Percentiles rank a stretch among this genome's conserved stretches.
Conservation (phyloP, 2,888 invertebrate genomes). For the Elmis aenea region DNA sequence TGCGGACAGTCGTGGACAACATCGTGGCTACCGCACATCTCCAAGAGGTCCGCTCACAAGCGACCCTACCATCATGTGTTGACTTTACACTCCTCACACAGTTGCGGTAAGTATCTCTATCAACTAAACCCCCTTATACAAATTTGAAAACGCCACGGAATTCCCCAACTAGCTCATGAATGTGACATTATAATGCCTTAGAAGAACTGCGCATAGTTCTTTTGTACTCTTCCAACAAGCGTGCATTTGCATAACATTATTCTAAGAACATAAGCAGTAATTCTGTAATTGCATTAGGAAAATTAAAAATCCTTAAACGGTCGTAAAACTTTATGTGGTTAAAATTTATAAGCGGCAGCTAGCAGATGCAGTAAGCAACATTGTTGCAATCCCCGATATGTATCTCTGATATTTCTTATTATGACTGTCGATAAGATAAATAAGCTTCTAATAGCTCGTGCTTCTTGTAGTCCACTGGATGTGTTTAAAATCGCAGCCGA, state of each 20-base stretch:
- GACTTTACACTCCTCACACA: slow-evolving; percentile 41
- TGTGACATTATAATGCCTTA: no score
- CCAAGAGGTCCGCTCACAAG: slow-evolving; percentile 45
- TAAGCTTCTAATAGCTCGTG: slow-evolving; percentile 4
- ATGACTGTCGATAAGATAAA: slow-evolving; percentile 12
- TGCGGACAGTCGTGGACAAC: slow-evolving; percentile 41
- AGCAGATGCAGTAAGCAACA: no score
- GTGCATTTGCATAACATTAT: no score
- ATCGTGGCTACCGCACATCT: slow-evolving; percentile 47
- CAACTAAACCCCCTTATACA: neutral
- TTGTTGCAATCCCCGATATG: slow-evolving; percentile 11
- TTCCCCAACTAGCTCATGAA: no score
- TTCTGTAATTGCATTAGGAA: no score
- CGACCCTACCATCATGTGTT: slow-evolving; percentile 46
- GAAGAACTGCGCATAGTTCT: no score
- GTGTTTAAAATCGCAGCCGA: slow-evolving; percentile 8
- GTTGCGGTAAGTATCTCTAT: slow-evolving; percentile 41
- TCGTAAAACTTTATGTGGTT: no score
- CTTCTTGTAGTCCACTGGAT: slow-evolving; percentile 3
- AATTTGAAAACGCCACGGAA: no score
- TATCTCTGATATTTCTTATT: slow-evolving; percentile 11
- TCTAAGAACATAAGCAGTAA: no score
- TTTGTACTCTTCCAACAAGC: no score
- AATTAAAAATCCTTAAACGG: no score
- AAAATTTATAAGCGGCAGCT: no score